Evolutionary conservation across 2,113 vertebrate species (phyloP).

Genomic region (Ammodytes dubius): DNA sequence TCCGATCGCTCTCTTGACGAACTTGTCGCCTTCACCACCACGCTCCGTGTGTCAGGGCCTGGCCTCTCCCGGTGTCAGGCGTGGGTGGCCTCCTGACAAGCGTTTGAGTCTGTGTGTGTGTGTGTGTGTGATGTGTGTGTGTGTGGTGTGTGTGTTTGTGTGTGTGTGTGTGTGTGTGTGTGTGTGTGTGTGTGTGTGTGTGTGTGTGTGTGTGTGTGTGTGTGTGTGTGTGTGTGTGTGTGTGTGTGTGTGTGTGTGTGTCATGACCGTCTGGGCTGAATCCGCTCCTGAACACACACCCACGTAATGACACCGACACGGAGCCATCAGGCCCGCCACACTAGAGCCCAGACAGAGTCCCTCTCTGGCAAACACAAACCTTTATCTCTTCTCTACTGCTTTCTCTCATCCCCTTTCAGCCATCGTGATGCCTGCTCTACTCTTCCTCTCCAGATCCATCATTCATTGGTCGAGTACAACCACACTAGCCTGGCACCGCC

Average conservation of each 20-base stretch:
- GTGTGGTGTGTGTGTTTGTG: too few species aligned
- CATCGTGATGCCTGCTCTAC: conserved; percentile 36
- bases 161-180: too few species aligned
- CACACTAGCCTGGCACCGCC: neutral
- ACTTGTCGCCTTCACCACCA: conserved; percentile 79
- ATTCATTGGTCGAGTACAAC: conserved; percentile 30
- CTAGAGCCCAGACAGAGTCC: conserved; percentile 66
- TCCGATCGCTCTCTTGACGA: conserved; percentile 74
- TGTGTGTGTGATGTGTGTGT: conserved; percentile 66
- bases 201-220: neutral
- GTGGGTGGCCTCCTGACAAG: conserved; percentile 81
- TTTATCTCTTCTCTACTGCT: conserved; percentile 47
- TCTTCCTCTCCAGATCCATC: conserved; percentile 36
- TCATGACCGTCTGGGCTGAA: conserved; percentile 79
- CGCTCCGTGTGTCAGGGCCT: conserved; percentile 78
- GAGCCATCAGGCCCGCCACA: conserved; percentile 66
- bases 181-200: too few species aligned
- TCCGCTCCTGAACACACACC: conserved; percentile 76
- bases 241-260: conserved; percentile 75
- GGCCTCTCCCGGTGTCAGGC: conserved; percentile 74
- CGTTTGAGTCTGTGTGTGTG: conserved; percentile 74
- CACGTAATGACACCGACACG: conserved; percentile 76
- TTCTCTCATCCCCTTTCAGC: conserved; percentile 50
- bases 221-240: conserved; percentile 66
- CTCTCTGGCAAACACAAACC: conserved; percentile 64